phyloP scores from a whole-genome alignment of 2,888 invertebrate species.

The Diarsia rubi region DNA sequence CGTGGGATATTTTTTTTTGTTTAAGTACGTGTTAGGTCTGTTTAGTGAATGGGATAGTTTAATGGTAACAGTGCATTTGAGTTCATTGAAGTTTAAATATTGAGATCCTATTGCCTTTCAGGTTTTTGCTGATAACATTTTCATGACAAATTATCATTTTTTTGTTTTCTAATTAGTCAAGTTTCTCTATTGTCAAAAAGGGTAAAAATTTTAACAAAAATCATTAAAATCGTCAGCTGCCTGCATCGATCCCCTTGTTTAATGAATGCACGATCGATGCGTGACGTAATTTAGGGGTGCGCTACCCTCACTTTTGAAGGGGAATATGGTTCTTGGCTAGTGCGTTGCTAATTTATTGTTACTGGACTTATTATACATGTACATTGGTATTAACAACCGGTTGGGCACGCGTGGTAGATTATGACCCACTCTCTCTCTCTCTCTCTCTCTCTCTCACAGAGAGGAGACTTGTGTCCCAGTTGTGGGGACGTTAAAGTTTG shows the following conservation, averaged over 20 bases:
- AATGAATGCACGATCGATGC: conserved; percentile 31
- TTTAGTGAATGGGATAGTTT: not conserved
- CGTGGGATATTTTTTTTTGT: not conserved
- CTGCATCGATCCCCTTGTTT: conserved; percentile 42
- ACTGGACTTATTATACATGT: not conserved
- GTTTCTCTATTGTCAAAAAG: not conserved
- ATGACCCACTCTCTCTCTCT: not conserved
- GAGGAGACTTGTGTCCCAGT: not conserved
- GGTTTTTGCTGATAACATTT: not conserved
- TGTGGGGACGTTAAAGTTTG: not conserved
- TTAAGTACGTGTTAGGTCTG: not conserved
- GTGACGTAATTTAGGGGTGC: conserved; percentile 50
- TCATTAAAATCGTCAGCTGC: conserved; percentile 50
- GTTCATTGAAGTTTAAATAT: not conserved
- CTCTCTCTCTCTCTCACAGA: not conserved
- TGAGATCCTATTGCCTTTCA: not conserved
- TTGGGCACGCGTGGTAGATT: not conserved
- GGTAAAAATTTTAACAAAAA: conserved; percentile 7
- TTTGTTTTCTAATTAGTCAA: not conserved
- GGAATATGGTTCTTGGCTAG: conserved; percentile 21
- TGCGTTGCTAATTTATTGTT: conserved; percentile 36
- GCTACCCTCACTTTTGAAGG: conserved; percentile 37
- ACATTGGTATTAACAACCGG: not conserved
- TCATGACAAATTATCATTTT: not conserved
- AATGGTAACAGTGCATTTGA: not conserved